These are phyloP conservation scores for Oreortyx pictus DNA, from an alignment of 2,797 vertebrate genomes.

Conservation along the genomic window DNA sequence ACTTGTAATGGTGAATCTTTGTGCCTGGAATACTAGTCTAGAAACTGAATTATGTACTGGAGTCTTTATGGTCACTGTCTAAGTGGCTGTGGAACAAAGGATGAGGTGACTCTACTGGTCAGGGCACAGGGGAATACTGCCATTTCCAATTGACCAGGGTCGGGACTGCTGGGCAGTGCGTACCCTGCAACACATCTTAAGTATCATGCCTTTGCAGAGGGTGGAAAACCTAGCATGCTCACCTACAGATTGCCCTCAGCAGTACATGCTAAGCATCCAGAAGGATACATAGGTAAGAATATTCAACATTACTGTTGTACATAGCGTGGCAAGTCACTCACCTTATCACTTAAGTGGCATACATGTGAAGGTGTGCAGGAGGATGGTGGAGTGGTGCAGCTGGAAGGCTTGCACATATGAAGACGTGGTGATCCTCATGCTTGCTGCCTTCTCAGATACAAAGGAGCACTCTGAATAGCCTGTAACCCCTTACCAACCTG, in stretches of 20 bases:
- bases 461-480: not conserved
- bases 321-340: not conserved
- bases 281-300: not conserved
- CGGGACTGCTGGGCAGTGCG: not conserved
- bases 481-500: not conserved
- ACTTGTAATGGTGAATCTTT: not conserved
- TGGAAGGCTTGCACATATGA: not conserved
- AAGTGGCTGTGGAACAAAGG: not conserved
- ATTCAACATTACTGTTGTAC: not conserved
- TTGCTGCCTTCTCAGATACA: not conserved
- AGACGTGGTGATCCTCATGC: not conserved
- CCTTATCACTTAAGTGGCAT: not conserved
- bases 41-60: not conserved
- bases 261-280: not conserved
- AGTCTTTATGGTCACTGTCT: not conserved
- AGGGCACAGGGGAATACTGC: not conserved
- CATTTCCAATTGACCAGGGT: not conserved
- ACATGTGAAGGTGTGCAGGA: fast-evolving
- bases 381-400: not conserved
- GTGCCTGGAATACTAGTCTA: not conserved
- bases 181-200: not conserved
- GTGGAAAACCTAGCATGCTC: fast-evolving
- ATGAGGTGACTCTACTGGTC: not conserved
- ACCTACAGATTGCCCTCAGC: not conserved
- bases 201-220: not conserved